Conservation (phyloP, 2,888 invertebrate genomes). For the Drosophila sordidapex region DNA sequence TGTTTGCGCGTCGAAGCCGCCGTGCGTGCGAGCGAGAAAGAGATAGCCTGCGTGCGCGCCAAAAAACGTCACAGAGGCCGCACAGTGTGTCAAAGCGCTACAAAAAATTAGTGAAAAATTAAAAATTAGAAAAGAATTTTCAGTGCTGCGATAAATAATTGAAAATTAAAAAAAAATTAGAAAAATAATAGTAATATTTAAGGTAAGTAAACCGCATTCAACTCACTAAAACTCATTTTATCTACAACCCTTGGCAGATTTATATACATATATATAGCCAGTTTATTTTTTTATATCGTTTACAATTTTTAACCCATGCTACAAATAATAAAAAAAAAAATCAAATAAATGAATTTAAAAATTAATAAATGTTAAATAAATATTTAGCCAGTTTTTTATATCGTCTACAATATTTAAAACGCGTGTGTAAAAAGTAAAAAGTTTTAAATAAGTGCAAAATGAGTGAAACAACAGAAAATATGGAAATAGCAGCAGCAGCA, state of each 20-base stretch:
- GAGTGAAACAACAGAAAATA: slow-evolving; percentile 64
- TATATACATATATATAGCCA: background rate
- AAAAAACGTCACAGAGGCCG: slow-evolving; percentile 57
- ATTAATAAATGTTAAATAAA: background rate
- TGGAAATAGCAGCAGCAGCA: slow-evolving; percentile 22
- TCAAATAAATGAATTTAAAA: background rate
- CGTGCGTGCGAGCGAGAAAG: slow-evolving; percentile 43
- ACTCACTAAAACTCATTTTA: background rate
- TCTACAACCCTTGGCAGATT: slow-evolving; percentile 14
- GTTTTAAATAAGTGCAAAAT: slow-evolving; percentile 64
- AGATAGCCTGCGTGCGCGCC: slow-evolving; percentile 54
- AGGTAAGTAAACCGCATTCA: slow-evolving; percentile 59
- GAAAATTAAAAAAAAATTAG: slow-evolving; percentile 7
- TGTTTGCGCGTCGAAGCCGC: slow-evolving; percentile 48
- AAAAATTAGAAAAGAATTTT: background rate
- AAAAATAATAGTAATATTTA: slow-evolving; percentile 9
- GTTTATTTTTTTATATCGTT: background rate
- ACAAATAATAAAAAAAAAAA: background rate
- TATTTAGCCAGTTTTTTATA: slow-evolving; percentile 31
- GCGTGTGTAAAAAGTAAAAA: slow-evolving; percentile 57
- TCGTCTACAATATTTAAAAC: slow-evolving; percentile 43
- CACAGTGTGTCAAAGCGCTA: slow-evolving; percentile 45
- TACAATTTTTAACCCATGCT: background rate
- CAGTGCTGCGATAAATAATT: slow-evolving; percentile 12
- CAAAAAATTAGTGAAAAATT: slow-evolving; percentile 17